Conservation (phyloP, 1,140 invertebrate genomes). For the Ridgeia piscesae region DNA sequence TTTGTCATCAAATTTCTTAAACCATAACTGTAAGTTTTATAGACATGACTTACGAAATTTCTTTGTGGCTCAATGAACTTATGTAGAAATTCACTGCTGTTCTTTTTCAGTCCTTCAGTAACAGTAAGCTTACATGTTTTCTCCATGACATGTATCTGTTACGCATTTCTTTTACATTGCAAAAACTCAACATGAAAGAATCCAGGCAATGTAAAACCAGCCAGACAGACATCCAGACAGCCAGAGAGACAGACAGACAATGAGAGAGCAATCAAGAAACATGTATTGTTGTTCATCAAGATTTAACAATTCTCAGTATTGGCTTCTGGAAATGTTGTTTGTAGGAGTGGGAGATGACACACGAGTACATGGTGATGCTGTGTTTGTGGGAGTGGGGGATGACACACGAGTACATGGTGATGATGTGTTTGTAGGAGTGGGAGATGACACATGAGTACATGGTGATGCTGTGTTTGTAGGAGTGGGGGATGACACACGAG, state of each 20-base stretch:
- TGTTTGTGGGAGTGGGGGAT: not conserved
- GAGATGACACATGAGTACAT: not conserved
- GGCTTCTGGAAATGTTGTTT: no score
- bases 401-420: not conserved
- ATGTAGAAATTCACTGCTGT: not conserved
- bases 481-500: not conserved
- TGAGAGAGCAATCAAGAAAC: no score
- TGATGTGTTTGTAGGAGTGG: not conserved
- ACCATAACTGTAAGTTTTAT: no score
- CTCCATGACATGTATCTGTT: not conserved
- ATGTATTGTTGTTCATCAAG: no score
- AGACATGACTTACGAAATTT: no score
- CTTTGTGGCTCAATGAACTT: no score
- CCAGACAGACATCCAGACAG: no score
- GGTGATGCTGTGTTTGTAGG: not conserved
- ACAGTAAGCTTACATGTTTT: not conserved
- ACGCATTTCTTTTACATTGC: not conserved
- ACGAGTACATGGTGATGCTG: not conserved
- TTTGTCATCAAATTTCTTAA: conserved; percentile 6
- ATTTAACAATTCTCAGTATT: no score
- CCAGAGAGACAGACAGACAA: no score
- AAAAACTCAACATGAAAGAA: conserved; percentile 2
- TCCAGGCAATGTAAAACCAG: no score
- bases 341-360: not conserved
- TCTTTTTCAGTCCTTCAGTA: not conserved